Conservation (phyloP, 2,797 vertebrate species). For the Sparus aurata region DNA sequence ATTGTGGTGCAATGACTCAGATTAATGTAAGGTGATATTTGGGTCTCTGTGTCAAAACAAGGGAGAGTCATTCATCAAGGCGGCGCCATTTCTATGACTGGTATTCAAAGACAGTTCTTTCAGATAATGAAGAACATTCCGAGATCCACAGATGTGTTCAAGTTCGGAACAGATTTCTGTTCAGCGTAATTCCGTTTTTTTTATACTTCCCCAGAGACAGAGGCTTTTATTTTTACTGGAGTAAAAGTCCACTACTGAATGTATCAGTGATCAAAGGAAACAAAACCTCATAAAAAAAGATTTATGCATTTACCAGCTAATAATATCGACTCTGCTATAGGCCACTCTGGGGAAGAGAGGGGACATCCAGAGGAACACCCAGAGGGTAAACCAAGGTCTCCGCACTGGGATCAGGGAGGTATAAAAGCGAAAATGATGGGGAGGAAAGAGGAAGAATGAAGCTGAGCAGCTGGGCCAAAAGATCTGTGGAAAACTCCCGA, state of each 20-base stretch:
- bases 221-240: background rate
- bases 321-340: conserved; percentile 1
- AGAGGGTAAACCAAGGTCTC: conserved; percentile 31
- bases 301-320: background rate
- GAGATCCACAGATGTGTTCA: background rate
- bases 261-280: background rate
- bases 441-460: conserved; percentile 66
- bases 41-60: conserved; percentile 36
- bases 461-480: conserved; percentile 65
- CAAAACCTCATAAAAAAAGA: background rate
- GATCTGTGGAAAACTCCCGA: conserved; percentile 77
- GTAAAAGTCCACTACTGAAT: background rate
- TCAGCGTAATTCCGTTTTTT: conserved; percentile 5
- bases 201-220: background rate
- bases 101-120: conserved; percentile 9
- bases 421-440: conserved; percentile 56
- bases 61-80: conserved; percentile 27
- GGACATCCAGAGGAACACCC: conserved; percentile 19
- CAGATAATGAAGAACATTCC: background rate
- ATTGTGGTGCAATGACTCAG: conserved; percentile 42
- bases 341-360: background rate
- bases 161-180: background rate
- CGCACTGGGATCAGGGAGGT: conserved; percentile 18
- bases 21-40: conserved; percentile 45
- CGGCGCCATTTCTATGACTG: conserved; percentile 2